phyloP scores from a whole-genome alignment of 2,113 vertebrate species.

The Procapra przewalskii region DNA sequence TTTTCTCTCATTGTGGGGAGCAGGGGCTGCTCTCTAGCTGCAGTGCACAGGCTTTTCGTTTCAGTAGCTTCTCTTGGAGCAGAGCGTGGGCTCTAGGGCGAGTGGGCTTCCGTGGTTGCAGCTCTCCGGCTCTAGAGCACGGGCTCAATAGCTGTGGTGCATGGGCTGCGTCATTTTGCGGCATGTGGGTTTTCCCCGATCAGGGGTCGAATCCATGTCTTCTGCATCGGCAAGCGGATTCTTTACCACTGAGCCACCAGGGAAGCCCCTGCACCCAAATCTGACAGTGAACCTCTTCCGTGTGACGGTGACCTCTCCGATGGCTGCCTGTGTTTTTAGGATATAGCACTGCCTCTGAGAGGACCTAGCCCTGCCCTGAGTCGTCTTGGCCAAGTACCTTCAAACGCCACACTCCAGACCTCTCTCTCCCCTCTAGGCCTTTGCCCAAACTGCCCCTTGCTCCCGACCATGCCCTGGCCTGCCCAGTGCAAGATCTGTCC shows the following conservation, averaged over 20 bases:
- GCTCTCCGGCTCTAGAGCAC: not conserved
- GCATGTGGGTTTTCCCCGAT: not conserved
- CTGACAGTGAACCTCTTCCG: not conserved
- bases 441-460: not conserved
- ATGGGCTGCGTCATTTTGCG: rapidly evolving
- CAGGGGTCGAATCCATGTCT: not conserved
- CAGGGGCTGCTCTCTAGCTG: not conserved
- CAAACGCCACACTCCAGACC: not conserved
- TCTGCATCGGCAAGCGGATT: not conserved
- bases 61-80: not conserved
- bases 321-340: no score
- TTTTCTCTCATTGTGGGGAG: not conserved
- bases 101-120: not conserved
- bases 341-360: not conserved
- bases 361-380: not conserved
- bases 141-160: not conserved
- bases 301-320: no score
- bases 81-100: not conserved
- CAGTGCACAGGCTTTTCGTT: not conserved
- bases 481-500: not conserved
- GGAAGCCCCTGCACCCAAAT: not conserved
- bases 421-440: not conserved
- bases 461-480: not conserved
- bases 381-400: not conserved
- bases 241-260: not conserved